Percentiles rank a stretch among this genome's conserved stretches.
Evolutionary conservation across 2,888 invertebrate species (phyloP).

Genomic region (Ectemnius continuus): DNA sequence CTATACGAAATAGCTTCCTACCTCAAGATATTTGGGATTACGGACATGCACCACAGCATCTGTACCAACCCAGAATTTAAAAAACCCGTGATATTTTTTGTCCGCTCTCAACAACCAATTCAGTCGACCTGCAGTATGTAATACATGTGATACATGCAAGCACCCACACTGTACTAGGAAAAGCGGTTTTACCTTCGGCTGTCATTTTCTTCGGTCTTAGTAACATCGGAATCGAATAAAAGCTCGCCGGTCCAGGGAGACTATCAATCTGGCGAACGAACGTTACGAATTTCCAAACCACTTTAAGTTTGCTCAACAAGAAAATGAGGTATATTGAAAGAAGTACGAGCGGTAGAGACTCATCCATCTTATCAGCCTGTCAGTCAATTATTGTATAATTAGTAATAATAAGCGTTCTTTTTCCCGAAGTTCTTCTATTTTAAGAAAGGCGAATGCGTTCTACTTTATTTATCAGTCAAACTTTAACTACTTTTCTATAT

Average conservation of each 20-base stretch:
- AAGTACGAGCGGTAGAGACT: too few relatives aligned
- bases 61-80: not conserved
- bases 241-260: not conserved
- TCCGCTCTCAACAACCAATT: not conserved
- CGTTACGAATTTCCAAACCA: not conserved
- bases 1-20: not conserved
- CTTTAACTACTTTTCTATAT: too few relatives aligned
- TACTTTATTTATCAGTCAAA: too few relatives aligned
- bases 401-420: too few relatives aligned
- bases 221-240: not conserved
- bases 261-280: not conserved
- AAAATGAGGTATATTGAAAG: too few relatives aligned
- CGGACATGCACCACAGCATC: not conserved
- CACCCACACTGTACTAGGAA: too few relatives aligned
- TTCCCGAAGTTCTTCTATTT: too few relatives aligned
- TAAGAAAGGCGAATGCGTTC: too few relatives aligned
- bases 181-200: not conserved
- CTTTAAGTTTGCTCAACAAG: too few relatives aligned
- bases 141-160: too few relatives aligned
- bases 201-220: not conserved
- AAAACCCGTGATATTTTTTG: not conserved
- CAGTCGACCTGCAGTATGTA: not conserved
- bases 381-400: too few relatives aligned
- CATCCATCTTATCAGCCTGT: too few relatives aligned
- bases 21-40: not conserved